Evolutionary conservation across 2,113 vertebrate species (phyloP).

Genomic region (Brachyhypopomus occidentalis): DNA sequence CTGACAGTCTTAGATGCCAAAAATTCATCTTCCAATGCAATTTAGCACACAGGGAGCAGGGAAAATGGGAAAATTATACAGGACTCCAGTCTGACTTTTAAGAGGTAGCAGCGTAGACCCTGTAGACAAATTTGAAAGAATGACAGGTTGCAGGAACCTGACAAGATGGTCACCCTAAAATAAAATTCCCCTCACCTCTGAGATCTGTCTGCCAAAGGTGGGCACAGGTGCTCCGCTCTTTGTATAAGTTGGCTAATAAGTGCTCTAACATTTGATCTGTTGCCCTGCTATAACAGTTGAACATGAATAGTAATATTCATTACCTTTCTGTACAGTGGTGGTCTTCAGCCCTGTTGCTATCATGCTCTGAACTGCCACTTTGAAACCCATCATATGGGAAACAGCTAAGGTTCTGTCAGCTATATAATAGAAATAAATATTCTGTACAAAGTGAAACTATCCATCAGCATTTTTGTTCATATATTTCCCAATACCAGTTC

Average conservation of each 20-base stretch:
- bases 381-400: neutral
- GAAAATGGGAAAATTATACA: slow-evolving; percentile 75
- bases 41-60: slow-evolving; percentile 73
- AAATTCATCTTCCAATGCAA: slow-evolving; percentile 72
- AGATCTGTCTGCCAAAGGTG: slow-evolving; percentile 64
- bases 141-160: slow-evolving; percentile 75
- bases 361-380: neutral
- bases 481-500: slow-evolving; percentile 15
- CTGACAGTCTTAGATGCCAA: slow-evolving; percentile 75
- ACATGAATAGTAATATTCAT: neutral
- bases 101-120: slow-evolving; percentile 68
- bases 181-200: slow-evolving; percentile 68
- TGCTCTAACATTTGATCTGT: slow-evolving; percentile 32
- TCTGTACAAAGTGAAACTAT: slow-evolving; percentile 23
- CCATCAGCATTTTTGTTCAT: slow-evolving; percentile 37
- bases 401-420: neutral
- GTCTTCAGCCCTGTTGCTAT: neutral
- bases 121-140: slow-evolving; percentile 70
- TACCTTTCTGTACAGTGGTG: neutral
- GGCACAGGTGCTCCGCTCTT: slow-evolving; percentile 54
- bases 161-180: slow-evolving; percentile 76
- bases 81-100: slow-evolving; percentile 72
- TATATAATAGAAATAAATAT: slow-evolving; percentile 19
- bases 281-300: neutral
- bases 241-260: slow-evolving; percentile 61